These are phyloP conservation scores for Trogon melanurus DNA, from an alignment of 2,113 vertebrate genomes.

Conservation along the genomic window DNA sequence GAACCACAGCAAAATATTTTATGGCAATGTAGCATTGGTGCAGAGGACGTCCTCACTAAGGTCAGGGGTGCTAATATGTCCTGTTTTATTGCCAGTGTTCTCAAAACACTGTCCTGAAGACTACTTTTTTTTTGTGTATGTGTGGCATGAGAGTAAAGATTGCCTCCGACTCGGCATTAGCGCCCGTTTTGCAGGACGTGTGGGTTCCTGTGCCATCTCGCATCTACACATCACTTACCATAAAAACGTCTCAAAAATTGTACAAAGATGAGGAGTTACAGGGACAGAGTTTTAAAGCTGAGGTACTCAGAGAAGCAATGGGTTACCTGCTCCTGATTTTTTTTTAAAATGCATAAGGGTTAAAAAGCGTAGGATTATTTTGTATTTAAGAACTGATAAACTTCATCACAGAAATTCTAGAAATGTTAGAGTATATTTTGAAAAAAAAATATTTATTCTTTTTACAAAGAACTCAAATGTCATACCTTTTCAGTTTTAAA, in stretches of 20 bases:
- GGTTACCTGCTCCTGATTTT: background rate
- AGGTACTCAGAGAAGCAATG: background rate
- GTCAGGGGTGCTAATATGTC: background rate
- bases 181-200: background rate
- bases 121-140: no score
- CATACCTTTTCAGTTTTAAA: background rate
- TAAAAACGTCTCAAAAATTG: background rate
- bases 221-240: no score
- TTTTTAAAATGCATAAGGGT: background rate
- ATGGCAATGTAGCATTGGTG: background rate
- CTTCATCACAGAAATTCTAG: background rate
- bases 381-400: background rate
- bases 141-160: background rate
- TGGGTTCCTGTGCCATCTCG: fast-evolving
- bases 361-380: background rate
- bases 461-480: background rate
- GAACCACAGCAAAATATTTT: background rate
- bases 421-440: background rate
- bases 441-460: background rate
- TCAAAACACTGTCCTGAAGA: background rate
- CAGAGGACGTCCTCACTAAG: background rate
- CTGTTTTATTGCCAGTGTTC: background rate
- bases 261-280: background rate
- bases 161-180: background rate
- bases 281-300: background rate